Percentiles rank a stretch among this genome's conserved stretches.
phyloP scores from a whole-genome alignment of 2,888 invertebrate species.

The Stenurella melanura region DNA sequence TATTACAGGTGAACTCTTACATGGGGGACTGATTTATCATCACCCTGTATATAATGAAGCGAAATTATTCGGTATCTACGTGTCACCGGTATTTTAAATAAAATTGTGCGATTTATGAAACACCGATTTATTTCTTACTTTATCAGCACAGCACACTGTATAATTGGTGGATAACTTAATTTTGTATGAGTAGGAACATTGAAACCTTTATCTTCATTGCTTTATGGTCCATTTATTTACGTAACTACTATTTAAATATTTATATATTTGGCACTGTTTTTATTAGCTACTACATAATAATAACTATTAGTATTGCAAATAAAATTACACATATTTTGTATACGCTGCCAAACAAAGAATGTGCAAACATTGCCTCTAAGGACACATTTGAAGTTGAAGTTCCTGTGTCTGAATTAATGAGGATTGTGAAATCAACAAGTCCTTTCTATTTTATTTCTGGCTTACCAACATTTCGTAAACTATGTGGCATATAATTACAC shows the following conservation, averaged over 20 bases:
- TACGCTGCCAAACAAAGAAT: not conserved
- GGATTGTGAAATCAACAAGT: not conserved
- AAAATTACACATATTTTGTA: not conserved
- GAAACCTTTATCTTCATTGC: not conserved
- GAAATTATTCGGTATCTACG: too few relatives aligned
- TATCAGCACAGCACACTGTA: too few relatives aligned
- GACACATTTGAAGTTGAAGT: not conserved
- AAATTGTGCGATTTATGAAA: too few relatives aligned
- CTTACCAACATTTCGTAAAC: not conserved
- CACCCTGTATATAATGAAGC: too few relatives aligned
- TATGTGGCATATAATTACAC: not conserved
- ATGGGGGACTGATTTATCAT: too few relatives aligned
- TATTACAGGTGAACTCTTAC: too few relatives aligned
- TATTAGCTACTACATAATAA: not conserved
- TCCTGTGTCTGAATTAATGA: not conserved
- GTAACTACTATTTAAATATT: conserved; percentile 1
- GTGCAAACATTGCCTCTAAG: not conserved
- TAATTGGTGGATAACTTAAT: not conserved
- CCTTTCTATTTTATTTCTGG: not conserved
- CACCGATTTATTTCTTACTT: too few relatives aligned
- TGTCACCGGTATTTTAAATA: too few relatives aligned
- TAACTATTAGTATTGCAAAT: not conserved
- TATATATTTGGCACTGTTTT: not conserved
- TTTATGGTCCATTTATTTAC: not conserved
- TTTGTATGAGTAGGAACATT: not conserved